Evolutionary conservation across 2,113 vertebrate genomes (phyloP).

Genomic region (Microcebus tavaratra): DNA sequence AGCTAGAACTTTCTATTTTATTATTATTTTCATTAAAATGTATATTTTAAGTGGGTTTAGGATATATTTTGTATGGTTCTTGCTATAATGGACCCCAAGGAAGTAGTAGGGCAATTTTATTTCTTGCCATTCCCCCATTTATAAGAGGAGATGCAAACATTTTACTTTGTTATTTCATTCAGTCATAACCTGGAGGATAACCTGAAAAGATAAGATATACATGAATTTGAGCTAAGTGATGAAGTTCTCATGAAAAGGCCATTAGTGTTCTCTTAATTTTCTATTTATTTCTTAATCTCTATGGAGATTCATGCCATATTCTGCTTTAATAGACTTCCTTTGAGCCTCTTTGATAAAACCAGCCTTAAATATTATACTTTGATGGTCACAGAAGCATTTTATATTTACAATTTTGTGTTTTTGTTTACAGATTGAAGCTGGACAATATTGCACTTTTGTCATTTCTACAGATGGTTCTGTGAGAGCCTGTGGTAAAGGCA

Average conservation of each 20-base stretch:
- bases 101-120: constrained; percentile 43
- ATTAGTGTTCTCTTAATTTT: constrained; percentile 28
- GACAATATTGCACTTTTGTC: constrained; percentile 92
- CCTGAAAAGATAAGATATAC: neutral
- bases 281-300: constrained; percentile 13
- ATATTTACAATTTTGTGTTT: constrained; percentile 24
- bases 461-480: constrained; percentile 92
- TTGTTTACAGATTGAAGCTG: constrained; percentile 89
- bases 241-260: neutral
- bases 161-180: constrained; percentile 56
- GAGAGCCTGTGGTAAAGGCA: constrained; percentile 92
- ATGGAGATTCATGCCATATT: neutral
- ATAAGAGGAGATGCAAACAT: neutral
- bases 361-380: constrained; percentile 5
- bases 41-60: neutral
- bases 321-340: constrained; percentile 43
- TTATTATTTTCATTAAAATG: constrained; percentile 56
- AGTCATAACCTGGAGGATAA: neutral
- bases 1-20: constrained; percentile 20
- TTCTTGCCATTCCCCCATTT: neutral
- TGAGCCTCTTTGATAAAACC: constrained; percentile 34
- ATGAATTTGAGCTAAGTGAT: constrained; percentile 32
- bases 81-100: constrained; percentile 3
- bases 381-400: constrained; percentile 23
- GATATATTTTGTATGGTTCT: neutral